Base-by-base conservation (phyloP, 2,888 invertebrate species). In the Lasioglossum morio region DNA sequence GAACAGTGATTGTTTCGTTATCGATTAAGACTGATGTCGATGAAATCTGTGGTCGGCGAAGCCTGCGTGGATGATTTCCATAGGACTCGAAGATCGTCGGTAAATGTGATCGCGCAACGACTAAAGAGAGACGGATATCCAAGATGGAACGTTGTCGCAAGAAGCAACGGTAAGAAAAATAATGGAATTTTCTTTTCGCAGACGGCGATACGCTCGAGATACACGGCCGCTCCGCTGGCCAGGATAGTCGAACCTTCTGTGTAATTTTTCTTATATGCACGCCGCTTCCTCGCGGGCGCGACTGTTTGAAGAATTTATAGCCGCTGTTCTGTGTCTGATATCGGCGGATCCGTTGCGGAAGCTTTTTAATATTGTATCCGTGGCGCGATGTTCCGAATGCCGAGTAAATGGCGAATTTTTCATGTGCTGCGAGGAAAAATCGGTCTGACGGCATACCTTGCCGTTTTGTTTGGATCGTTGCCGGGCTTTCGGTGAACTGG, bases 91-190 rank as follows among this genome's bases (percentile, higher is more conserved):
- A 63, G 30, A 4, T 69, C 34, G 66, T 23, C 14, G 66, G 66
- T 37, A 83, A 78, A 84, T 72, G 70, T 77, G 60, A 78, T 84
- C 84, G 69, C 37, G 77, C 19, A 48, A 43, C 57, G 70, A 48
- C 34, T 46, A 60, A 74, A 78, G 4, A 70, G 48, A 84, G 84
- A 84, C 73, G 70, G 63, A 84, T 84, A 75, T 46, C 40, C 72
- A 77, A 27, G 84, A 84, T 48, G 84, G 77, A 7, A 83, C 34
- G 73, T 34, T 77, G 84, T 70, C 84, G n/a, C 84, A 40, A 74
- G 57, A 77, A 60, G 37, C 43, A 37, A 48, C 69, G 23, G 46
- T 23, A 14, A 34, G 14, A 53, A 34, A 57, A 83, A 60, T 83
- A 84, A 84, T 84, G 84, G 84, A 73, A 77, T 73, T 63, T 73